Conservation (phyloP, 2,797 vertebrate species). For the Tamandua tetradactyla region DNA sequence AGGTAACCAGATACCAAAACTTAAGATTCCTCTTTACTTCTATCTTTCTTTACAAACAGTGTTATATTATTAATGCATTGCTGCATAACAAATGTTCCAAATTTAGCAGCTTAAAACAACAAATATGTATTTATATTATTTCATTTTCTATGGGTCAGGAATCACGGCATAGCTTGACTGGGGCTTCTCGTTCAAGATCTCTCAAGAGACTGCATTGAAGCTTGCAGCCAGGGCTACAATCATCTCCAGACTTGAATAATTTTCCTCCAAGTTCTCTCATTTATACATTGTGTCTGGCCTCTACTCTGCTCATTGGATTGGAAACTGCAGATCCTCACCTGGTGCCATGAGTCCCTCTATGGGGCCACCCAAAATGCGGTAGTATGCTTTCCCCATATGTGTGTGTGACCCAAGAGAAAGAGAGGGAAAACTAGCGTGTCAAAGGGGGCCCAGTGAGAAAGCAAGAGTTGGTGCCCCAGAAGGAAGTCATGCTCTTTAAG, state of each 20-base stretch:
- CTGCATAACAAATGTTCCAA: not conserved
- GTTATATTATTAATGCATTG: not conserved
- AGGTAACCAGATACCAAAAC: not conserved
- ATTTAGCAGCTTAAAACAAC: not conserved
- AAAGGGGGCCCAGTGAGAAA: not conserved
- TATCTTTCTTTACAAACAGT: not conserved
- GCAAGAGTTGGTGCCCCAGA: not conserved
- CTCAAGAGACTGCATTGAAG: not conserved
- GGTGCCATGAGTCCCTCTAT: too few species aligned
- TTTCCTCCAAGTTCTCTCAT: not conserved
- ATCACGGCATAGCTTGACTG: not conserved
- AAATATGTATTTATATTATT: not conserved
- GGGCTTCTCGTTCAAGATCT: not conserved
- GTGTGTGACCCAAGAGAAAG: not conserved
- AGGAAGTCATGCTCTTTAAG: not conserved
- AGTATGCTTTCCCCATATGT: not conserved
- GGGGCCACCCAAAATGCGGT: not conserved
- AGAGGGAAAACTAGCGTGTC: fast-evolving
- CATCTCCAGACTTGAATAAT: not conserved
- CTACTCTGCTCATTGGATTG: not conserved
- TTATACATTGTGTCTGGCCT: not conserved
- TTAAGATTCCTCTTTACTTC: not conserved
- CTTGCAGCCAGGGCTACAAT: not conserved
- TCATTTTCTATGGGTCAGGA: not conserved
- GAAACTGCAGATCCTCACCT: too few species aligned